These are phyloP conservation scores for Hydropotes inermis DNA, from an alignment of 2,113 vertebrate species.

Conservation along the genomic window DNA sequence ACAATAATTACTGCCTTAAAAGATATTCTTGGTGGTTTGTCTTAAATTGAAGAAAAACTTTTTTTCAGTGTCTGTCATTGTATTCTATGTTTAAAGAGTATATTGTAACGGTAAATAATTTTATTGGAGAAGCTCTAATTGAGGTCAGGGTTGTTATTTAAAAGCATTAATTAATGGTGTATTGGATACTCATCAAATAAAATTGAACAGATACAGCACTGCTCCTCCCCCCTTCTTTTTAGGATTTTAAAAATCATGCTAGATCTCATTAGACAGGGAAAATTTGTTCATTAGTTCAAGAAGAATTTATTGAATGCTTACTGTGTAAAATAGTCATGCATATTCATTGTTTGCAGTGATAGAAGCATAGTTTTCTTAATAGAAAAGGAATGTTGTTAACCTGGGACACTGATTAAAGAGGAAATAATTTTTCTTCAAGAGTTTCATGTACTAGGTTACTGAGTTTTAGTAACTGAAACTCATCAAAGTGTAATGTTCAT, in stretches of 20 bases:
- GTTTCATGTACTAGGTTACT: not conserved
- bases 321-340: slow-evolving; percentile 14
- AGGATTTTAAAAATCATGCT: slow-evolving; percentile 34
- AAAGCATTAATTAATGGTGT: not conserved
- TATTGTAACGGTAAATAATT: not conserved
- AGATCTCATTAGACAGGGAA: not conserved
- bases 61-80: not conserved
- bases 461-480: not conserved
- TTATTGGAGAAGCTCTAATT: not conserved
- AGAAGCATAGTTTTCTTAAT: slow-evolving; percentile 35
- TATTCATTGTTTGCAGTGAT: slow-evolving; percentile 41
- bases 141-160: not conserved
- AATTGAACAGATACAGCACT: not conserved
- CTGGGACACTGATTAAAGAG: not conserved
- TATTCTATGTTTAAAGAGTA: not conserved
- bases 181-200: not conserved
- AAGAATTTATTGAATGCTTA: slow-evolving; percentile 56
- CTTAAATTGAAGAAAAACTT: not conserved
- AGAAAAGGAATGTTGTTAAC: not conserved
- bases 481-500: not conserved
- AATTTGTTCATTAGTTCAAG: slow-evolving; percentile 47
- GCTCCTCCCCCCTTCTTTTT: not conserved
- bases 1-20: not conserved
- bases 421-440: slow-evolving; percentile 35
- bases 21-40: not conserved